Evolutionary conservation across 2,888 invertebrate genomes (phyloP).

Genomic region (Empis stercorea): DNA sequence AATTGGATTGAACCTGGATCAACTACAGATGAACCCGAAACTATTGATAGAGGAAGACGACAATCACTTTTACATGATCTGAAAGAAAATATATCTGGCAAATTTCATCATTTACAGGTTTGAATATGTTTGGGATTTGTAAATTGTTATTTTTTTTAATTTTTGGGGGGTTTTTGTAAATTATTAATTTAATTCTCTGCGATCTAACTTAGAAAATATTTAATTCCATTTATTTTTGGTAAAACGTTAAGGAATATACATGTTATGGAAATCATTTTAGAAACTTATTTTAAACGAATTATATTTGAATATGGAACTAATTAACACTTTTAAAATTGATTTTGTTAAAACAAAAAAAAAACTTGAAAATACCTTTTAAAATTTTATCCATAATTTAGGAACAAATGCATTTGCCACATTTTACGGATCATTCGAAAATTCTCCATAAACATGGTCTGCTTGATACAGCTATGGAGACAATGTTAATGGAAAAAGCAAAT

Average conservation of each 20-base stretch:
- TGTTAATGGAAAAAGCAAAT: slow-evolving; percentile 28
- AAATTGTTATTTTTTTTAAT: not conserved
- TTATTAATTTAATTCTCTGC: too few species aligned
- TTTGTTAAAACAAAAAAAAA: too few species aligned
- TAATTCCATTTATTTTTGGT: too few species aligned
- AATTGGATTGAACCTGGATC: slow-evolving; percentile 32
- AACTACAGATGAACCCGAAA: slow-evolving; percentile 25
- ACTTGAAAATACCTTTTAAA: too few species aligned
- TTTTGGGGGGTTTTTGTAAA: too few species aligned
- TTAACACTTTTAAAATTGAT: too few species aligned
- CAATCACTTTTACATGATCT: slow-evolving; percentile 23
- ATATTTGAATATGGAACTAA: too few species aligned
- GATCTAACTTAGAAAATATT: too few species aligned
- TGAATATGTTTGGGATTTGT: slow-evolving; percentile 3
- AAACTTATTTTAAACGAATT: too few species aligned
- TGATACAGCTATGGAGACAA: slow-evolving; percentile 30
- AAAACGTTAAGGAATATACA: too few species aligned
- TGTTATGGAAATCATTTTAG: too few species aligned
- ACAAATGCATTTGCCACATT: slow-evolving; percentile 11
- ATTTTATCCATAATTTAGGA: slow-evolving; percentile 6
- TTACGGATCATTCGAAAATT: slow-evolving; percentile 6
- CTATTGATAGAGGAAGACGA: slow-evolving; percentile 18
- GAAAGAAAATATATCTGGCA: slow-evolving; percentile 19
- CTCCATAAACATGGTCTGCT: slow-evolving; percentile 21
- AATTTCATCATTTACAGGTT: slow-evolving; percentile 18